phyloP scores from a whole-genome alignment of 2,113 vertebrate genomes.

The Pollimyrus isidori region DNA sequence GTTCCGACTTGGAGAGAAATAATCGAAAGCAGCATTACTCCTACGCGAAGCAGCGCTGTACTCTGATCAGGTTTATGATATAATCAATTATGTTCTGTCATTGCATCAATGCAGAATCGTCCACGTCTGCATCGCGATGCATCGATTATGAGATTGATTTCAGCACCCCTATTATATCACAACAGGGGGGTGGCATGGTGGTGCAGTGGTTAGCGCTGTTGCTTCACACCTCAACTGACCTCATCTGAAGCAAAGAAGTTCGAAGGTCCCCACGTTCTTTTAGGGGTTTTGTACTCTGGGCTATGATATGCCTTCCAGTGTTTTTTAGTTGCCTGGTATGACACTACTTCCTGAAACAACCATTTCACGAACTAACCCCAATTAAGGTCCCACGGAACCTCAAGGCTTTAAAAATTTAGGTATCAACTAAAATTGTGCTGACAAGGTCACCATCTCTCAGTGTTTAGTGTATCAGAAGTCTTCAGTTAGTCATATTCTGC shows the following conservation, averaged over 20 bases:
- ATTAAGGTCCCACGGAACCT: not conserved
- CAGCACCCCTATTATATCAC: too few species aligned
- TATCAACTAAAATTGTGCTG: not conserved
- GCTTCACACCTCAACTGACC: not conserved
- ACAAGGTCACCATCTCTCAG: not conserved
- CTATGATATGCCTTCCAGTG: not conserved
- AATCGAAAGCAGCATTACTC: too few species aligned
- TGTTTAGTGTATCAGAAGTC: not conserved
- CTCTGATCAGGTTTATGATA: too few species aligned
- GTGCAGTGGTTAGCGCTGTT: too few species aligned
- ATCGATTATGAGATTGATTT: too few species aligned
- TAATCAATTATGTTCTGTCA: too few species aligned
- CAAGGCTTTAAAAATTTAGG: not conserved
- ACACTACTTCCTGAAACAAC: not conserved
- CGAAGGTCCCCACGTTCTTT: not conserved
- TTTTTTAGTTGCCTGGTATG: not conserved
- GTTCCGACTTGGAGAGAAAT: too few species aligned
- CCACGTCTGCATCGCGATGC: too few species aligned
- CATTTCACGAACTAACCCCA: not conserved
- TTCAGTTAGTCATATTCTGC: not conserved
- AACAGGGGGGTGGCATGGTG: too few species aligned
- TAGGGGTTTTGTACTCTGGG: not conserved
- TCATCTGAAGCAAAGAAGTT: not conserved
- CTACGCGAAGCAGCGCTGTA: too few species aligned
- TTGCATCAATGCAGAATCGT: too few species aligned